phyloP scores from a whole-genome alignment of 30 jellyfish, hydroid and myxozoan species.

The Phacellophora camtschatica region DNA sequence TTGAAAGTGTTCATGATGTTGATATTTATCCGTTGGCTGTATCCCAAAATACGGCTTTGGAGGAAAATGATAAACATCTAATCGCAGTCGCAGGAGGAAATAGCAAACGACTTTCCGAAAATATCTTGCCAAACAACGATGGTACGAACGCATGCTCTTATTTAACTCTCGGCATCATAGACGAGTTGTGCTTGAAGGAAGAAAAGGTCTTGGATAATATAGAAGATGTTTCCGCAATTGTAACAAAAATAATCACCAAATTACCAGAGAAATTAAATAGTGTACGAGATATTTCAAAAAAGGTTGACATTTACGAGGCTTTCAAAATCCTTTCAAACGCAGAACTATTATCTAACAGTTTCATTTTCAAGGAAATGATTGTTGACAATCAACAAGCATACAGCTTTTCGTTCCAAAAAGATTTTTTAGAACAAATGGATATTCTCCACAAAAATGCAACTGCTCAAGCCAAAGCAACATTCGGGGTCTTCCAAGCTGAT shows the following conservation, averaged over 20 bases:
- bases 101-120: neutral
- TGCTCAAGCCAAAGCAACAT: neutral
- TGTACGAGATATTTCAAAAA: neutral
- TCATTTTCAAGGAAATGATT: neutral
- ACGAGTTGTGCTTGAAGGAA: neutral
- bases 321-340: neutral
- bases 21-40: neutral
- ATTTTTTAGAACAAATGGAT: neutral
- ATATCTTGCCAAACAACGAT: neutral
- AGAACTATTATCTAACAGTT: neutral
- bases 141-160: conserved; percentile 4
- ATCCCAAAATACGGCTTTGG: neutral
- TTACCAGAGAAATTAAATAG: neutral
- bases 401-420: neutral
- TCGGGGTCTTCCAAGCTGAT: neutral
- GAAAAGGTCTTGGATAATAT: neutral
- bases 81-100: neutral
- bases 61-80: neutral
- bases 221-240: neutral
- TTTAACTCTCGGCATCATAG: neutral
- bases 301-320: neutral
- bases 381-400: neutral
- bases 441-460: neutral
- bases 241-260: neutral
- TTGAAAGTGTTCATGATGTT: neutral